Conservation (phyloP, 2,797 vertebrate species). For the Coracias cyanogaster region DNA sequence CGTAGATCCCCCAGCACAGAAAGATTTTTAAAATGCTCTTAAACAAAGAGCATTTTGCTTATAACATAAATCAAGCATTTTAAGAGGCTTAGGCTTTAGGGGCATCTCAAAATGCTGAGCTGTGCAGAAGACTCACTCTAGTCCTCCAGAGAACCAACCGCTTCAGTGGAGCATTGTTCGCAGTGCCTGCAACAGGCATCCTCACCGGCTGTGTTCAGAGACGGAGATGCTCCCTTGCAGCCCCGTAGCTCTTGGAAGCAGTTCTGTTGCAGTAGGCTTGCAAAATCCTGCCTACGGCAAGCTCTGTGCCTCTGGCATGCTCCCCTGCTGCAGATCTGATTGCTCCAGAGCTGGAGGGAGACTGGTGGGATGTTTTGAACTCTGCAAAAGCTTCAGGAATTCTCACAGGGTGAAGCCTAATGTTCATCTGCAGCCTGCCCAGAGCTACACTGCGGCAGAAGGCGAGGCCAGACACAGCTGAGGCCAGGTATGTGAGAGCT, state of each 20-base stretch:
- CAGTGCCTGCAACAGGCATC: background rate
- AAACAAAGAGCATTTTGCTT: background rate
- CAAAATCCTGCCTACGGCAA: background rate
- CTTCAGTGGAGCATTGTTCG: fast-evolving
- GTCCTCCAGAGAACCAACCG: background rate
- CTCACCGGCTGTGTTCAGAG: background rate
- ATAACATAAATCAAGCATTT: background rate
- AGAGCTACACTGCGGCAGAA: background rate
- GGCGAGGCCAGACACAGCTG: background rate
- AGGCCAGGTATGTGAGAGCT: background rate
- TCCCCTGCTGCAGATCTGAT: background rate
- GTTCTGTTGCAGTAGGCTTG: background rate
- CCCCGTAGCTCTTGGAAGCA: background rate
- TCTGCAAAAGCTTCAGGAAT: background rate
- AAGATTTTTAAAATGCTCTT: background rate
- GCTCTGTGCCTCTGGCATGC: background rate
- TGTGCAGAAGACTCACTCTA: background rate
- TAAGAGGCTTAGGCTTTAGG: background rate
- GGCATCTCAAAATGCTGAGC: background rate
- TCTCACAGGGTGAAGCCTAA: background rate
- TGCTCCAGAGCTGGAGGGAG: fast-evolving
- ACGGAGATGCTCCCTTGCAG: background rate
- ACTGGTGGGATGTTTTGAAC: background rate
- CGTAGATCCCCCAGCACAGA: background rate
- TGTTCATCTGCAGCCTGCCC: background rate